phyloP scores from a whole-genome alignment of 1,140 invertebrate species.

The Telenomus remus region DNA sequence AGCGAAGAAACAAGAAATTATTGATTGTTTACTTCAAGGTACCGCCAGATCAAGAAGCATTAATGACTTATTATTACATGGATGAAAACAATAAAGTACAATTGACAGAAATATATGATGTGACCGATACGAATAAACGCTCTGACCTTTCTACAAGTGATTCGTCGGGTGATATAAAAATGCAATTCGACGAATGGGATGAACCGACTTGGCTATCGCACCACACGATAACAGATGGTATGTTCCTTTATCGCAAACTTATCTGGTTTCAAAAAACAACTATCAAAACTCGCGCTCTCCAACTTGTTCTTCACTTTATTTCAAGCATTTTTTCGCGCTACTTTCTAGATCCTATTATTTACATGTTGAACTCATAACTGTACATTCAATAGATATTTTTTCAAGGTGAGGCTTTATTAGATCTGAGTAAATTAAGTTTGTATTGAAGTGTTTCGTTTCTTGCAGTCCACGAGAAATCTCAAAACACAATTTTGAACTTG shows the following conservation, averaged over 20 bases:
- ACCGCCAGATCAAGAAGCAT: constrained; percentile 88
- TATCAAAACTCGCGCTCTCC: background rate
- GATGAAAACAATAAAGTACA: constrained; percentile 90
- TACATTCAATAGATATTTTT: background rate
- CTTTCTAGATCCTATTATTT: constrained; percentile 10
- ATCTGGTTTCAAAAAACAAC: constrained; percentile 4
- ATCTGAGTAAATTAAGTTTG: background rate
- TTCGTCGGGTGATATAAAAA: constrained; percentile 71
- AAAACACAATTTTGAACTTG: constrained; percentile 45
- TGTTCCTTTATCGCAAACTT: constrained; percentile 24
- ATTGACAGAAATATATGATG: constrained; percentile 91
- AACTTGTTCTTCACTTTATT: background rate
- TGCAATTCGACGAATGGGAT: constrained; percentile 76
- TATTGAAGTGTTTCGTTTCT: constrained; percentile 3
- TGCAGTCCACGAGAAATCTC: constrained; percentile 32
- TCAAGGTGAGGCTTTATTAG: background rate
- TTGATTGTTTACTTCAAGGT: constrained; percentile 68
- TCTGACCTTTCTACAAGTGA: constrained; percentile 72
- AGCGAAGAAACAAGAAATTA: constrained; percentile 3
- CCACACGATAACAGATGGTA: constrained; percentile 65
- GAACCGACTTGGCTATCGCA: constrained; percentile 71
- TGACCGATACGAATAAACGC: constrained; percentile 80
- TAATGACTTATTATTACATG: constrained; percentile 93
- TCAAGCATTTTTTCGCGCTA: background rate
- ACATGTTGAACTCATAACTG: background rate